Percentiles rank a stretch among this genome's conserved stretches.
Conservation (phyloP, 2,888 invertebrate genomes). For the Cryptus viduatorius region DNA sequence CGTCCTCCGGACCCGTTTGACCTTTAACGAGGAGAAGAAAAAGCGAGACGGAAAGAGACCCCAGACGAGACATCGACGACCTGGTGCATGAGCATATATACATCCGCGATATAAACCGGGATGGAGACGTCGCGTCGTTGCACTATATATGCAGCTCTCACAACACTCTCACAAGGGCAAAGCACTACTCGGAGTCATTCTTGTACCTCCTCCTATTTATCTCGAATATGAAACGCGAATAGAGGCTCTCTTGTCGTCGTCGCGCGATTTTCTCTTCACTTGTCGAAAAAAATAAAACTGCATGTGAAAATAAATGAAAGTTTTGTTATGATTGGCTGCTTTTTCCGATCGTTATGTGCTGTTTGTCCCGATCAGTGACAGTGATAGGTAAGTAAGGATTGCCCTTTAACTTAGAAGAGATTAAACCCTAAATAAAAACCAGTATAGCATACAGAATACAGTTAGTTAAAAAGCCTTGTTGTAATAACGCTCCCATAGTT, state of each 20-base stretch:
- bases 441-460: too few species aligned
- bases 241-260: constrained; percentile 23
- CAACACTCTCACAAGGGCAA: constrained; percentile 33
- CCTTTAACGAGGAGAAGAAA: constrained; percentile 56
- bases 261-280: constrained; percentile 24
- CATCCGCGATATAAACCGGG: constrained; percentile 47
- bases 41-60: constrained; percentile 14
- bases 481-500: not conserved
- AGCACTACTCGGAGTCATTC: constrained; percentile 32
- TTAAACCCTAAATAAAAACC: too few species aligned
- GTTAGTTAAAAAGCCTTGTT: too few species aligned
- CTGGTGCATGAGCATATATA: constrained; percentile 39
- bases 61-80: constrained; percentile 50
- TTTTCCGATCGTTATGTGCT: not conserved
- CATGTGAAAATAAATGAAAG: constrained; percentile 5
- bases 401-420: too few species aligned
- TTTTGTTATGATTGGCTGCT: not conserved
- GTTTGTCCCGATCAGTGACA: not conserved
- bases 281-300: not conserved
- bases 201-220: constrained; percentile 38
- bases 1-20: constrained; percentile 61
- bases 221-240: constrained; percentile 34
- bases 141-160: constrained; percentile 43
- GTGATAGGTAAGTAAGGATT: not conserved
- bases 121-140: constrained; percentile 51